Evolutionary conservation across 2,797 vertebrate species (phyloP).

Genomic region (Euphonia xanthogaster): DNA sequence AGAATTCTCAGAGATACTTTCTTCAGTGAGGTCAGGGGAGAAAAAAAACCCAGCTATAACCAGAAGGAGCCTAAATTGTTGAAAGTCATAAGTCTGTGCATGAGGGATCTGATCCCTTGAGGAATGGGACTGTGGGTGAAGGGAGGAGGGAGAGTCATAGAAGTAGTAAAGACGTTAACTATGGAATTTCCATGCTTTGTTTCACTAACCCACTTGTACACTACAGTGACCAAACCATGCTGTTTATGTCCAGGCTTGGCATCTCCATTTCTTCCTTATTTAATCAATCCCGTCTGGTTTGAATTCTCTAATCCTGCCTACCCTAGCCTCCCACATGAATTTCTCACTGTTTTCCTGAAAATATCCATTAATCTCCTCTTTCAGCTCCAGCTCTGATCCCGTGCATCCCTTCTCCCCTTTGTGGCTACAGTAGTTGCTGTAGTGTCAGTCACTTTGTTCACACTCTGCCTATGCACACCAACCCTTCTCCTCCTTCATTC

Average conservation of each 20-base stretch:
- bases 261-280: not conserved
- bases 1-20: not conserved
- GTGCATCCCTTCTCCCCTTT: not conserved
- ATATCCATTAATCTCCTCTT: not conserved
- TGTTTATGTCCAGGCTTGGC: not conserved
- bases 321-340: not conserved
- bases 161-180: not conserved
- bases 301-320: not conserved
- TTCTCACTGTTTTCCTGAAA: not conserved
- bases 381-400: not conserved
- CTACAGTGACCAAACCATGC: not conserved
- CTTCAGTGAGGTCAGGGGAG: not conserved
- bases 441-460: not conserved
- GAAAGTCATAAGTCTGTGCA: not conserved
- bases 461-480: not conserved
- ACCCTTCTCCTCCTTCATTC: not conserved
- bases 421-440: not conserved
- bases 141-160: not conserved
- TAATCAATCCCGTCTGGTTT: not conserved
- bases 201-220: not conserved
- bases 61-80: not conserved
- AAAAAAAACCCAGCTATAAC: not conserved
- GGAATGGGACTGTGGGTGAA: not conserved
- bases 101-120: not conserved
- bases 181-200: not conserved